Evolutionary conservation across 2,888 invertebrate genomes (phyloP).

Genomic region (Teleogryllus oceanicus): DNA sequence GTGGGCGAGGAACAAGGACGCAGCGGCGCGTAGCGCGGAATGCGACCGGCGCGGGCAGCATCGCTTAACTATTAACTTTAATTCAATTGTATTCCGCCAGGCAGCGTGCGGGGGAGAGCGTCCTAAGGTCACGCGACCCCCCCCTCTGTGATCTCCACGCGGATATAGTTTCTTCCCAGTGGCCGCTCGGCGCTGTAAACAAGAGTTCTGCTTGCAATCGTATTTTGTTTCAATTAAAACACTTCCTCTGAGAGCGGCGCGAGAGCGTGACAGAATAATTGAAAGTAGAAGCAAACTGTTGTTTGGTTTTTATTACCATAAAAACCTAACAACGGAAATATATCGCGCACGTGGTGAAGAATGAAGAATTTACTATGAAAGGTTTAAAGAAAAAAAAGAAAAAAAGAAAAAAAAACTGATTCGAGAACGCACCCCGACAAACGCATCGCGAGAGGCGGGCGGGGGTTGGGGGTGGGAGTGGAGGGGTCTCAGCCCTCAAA

Average conservation of each 20-base stretch:
- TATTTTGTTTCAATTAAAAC: neutral
- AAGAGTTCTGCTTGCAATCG: neutral
- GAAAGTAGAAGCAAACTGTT: neutral
- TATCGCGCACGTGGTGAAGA: neutral
- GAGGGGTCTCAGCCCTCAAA: no score
- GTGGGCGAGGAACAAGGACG: neutral
- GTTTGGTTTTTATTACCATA: neutral
- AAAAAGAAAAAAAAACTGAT: neutral
- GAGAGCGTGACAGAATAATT: neutral
- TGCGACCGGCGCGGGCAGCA: neutral
- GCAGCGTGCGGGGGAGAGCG: neutral
- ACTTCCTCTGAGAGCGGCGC: neutral
- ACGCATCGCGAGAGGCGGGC: no score
- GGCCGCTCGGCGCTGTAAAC: neutral
- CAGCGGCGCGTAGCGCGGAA: neutral
- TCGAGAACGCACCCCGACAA: neutral
- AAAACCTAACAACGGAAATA: neutral
- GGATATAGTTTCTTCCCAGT: neutral
- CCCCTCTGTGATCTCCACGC: neutral
- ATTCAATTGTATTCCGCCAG: conserved; percentile 5
- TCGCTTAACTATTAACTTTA: neutral
- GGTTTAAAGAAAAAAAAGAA: neutral
- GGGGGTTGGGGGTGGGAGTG: no score
- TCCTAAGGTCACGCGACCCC: neutral
- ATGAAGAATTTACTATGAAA: neutral